Evolutionary conservation across 2,888 invertebrate species (phyloP).

Genomic region (Agonopterix arenella): DNA sequence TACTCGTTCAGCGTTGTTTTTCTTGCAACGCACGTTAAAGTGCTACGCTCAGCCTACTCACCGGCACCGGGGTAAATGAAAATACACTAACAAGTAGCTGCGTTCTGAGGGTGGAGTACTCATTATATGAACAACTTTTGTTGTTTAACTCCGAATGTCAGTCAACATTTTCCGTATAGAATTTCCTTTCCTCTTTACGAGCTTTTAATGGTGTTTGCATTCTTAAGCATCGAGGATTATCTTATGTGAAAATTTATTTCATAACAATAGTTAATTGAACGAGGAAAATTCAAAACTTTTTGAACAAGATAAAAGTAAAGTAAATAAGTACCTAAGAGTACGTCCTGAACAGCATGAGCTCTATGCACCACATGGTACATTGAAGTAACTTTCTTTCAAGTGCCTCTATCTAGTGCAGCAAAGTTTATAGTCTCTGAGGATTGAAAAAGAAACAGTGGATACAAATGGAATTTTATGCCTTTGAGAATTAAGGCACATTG

Average conservation of each 20-base stretch:
- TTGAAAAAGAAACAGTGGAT: slow-evolving; percentile 2
- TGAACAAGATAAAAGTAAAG: too few species aligned
- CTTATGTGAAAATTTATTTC: too few species aligned
- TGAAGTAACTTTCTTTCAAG: not conserved
- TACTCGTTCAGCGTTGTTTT: slow-evolving; percentile 12
- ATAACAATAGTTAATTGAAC: too few species aligned
- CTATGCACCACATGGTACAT: not conserved
- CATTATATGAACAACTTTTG: slow-evolving; percentile 7
- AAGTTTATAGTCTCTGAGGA: slow-evolving; percentile 6
- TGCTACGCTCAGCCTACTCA: not conserved
- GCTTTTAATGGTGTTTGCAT: too few species aligned
- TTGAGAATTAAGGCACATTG: slow-evolving; percentile 8
- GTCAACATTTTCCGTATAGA: not conserved
- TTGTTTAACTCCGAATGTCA: slow-evolving; percentile 1
- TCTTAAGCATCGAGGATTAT: too few species aligned
- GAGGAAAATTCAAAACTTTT: too few species aligned
- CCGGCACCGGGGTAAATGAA: slow-evolving; percentile 3
- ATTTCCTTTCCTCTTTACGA: too few species aligned
- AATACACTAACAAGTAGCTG: slow-evolving; percentile 2
- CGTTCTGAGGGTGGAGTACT: slow-evolving; percentile 6
- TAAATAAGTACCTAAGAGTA: too few species aligned
- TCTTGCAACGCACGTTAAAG: slow-evolving; percentile 5
- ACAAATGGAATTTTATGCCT: slow-evolving; percentile 10
- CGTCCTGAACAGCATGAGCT: too few species aligned
- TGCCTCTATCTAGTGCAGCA: slow-evolving; percentile 1